Base-by-base conservation (phyloP, 53 echinoderm and acorn worm genomes). In the Henricia sp. region DNA sequence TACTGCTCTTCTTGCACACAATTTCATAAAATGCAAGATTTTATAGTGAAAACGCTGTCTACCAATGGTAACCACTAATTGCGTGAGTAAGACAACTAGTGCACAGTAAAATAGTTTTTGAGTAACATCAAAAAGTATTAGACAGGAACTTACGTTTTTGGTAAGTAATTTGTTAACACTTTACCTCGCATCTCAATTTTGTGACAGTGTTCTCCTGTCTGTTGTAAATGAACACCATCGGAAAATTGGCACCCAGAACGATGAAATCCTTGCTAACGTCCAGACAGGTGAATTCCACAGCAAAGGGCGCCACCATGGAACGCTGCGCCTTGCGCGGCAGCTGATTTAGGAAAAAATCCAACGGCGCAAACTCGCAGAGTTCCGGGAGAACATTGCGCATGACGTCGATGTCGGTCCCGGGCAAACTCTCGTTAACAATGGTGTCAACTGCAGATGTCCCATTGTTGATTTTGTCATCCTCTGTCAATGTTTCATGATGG, bases 241-340 rank as follows among this genome's bases (percentile, higher is more conserved):
- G 85, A 68, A 96, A 92, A 69, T 96, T 96, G 21, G 90, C 73
- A 1, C 96, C 96, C 24, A 96, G 71, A 39, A 92, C 92, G 62
- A 96, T 94, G 52, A 94, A 92, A 34, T 96, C 89, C 14, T 68
- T 86, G 80, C 86, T 89, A 32, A 91, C 94, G 83, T 96, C 96
- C 27, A 96, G 58, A 28, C 92, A 94, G 4, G 89, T 90, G 68
- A 71, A 90, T 40, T 96, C 93, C 48, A 96, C 85, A 34, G 84
- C 62, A 6, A 82, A 41, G 26, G 80, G 52, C 34, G 75, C 92
- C 19, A 76, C 84, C 37, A 90, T 68, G 8, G 88, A 93, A 14
- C 90, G 60, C 62, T 96, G 96, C 14, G 96, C 96, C 65, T 94
- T 96, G 76, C 70, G 68, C 25, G 96, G 96, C 44, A 96, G 73